phyloP scores from a whole-genome alignment of 2,113 vertebrate species.

The Potamarius usumacintae region DNA sequence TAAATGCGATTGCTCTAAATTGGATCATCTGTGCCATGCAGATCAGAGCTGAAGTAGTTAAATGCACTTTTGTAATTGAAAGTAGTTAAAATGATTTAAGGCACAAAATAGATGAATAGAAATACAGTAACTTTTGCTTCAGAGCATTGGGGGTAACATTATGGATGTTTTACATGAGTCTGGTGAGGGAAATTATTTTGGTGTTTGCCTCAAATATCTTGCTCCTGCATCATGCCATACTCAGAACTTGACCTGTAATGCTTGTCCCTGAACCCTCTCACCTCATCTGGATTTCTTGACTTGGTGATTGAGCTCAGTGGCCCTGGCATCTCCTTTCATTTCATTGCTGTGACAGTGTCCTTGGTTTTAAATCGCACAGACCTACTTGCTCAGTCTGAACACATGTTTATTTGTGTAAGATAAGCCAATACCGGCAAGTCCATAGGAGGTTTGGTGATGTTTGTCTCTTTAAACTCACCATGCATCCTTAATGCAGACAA shows the following conservation, averaged over 20 bases:
- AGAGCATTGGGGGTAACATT: not conserved
- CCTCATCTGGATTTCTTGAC: not conserved
- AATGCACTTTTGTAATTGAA: slow-evolving; percentile 62
- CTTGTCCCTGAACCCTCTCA: slow-evolving; percentile 18
- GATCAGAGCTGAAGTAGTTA: slow-evolving; percentile 47
- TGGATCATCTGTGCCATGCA: slow-evolving; percentile 39
- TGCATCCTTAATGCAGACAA: slow-evolving; percentile 36
- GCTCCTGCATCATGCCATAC: not conserved
- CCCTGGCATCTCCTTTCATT: not conserved
- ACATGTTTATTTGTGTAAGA: not conserved
- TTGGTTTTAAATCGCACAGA: not conserved
- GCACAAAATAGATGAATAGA: slow-evolving; percentile 18
- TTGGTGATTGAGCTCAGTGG: not conserved
- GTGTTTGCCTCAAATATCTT: not conserved
- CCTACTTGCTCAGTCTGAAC: not conserved
- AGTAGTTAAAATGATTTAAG: slow-evolving; percentile 65
- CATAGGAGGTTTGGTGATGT: not conserved
- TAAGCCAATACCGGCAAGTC: not conserved
- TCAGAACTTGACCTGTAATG: slow-evolving; percentile 30
- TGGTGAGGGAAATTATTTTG: not conserved
- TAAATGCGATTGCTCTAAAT: slow-evolving; percentile 44
- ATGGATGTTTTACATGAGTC: not conserved
- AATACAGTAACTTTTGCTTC: slow-evolving; percentile 14
- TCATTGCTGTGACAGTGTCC: not conserved
- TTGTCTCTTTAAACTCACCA: not conserved